Conservation (phyloP, 2,797 vertebrate genomes). For the Buphagus erythrorhynchus region DNA sequence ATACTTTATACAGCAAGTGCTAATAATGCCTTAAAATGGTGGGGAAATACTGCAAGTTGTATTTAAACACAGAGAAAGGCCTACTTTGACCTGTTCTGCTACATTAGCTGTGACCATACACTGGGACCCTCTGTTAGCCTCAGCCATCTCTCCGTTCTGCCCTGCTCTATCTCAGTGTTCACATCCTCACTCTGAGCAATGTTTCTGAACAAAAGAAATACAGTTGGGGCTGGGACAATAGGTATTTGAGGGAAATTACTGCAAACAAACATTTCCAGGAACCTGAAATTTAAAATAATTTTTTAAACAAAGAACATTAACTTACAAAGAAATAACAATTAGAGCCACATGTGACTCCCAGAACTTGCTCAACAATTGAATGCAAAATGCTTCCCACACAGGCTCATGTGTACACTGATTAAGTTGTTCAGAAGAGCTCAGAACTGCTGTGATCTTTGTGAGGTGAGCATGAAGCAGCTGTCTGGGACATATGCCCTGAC, state of each 20-base stretch:
- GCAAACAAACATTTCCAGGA: background rate
- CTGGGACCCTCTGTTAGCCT: background rate
- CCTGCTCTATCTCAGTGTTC: background rate
- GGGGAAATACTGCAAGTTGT: conserved; percentile 29
- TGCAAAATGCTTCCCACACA: background rate
- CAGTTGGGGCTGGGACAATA: background rate
- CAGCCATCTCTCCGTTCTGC: background rate
- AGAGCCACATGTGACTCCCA: background rate
- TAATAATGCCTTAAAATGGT: conserved; percentile 30
- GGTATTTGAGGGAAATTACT: background rate
- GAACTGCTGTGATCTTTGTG: background rate
- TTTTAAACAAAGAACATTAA: background rate
- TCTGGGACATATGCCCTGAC: background rate
- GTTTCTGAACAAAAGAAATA: background rate
- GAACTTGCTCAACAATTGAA: background rate
- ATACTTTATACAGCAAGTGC: background rate
- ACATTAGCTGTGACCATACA: background rate
- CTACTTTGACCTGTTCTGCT: background rate
- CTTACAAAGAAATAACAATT: background rate
- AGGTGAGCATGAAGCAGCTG: background rate
- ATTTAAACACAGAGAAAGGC: background rate
- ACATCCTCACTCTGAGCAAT: background rate
- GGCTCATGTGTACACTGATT: background rate
- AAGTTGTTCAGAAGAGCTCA: background rate
- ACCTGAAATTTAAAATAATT: background rate